A percentile compares a stretch with the other conserved stretches of the same genome.
These are phyloP conservation scores for Psophia crepitans DNA, from an alignment of 2,113 vertebrate species.

Conservation along the genomic window DNA sequence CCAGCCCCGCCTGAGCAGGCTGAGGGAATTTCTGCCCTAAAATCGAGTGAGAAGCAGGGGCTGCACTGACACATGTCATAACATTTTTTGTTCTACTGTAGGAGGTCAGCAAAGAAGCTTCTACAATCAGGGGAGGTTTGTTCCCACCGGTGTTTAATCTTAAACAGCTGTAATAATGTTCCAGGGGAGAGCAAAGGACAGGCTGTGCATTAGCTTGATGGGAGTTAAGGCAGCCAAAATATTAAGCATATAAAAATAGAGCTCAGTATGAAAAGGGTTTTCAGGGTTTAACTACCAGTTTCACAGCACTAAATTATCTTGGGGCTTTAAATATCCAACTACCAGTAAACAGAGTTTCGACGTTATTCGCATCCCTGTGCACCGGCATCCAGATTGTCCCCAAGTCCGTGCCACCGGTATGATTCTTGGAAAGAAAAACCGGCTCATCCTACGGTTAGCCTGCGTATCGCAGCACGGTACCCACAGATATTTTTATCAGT, in stretches of 20 bases:
- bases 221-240: conserved; percentile 1
- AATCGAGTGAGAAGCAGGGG: not conserved
- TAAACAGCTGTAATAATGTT: conserved; percentile 38
- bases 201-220: not conserved
- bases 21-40: not conserved
- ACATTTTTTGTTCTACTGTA: not conserved
- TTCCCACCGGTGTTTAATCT: conserved; percentile 38
- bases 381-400: not conserved
- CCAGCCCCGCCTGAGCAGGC: not conserved
- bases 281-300: not conserved
- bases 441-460: not conserved
- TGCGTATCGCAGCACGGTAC: not conserved
- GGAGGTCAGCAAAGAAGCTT: conserved; percentile 11
- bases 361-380: not conserved
- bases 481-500: accelerated
- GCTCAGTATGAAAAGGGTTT: not conserved
- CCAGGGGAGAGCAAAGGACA: not conserved
- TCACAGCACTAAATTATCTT: not conserved
- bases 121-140: conserved; percentile 8
- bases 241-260: conserved; percentile 23
- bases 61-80: not conserved
- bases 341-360: not conserved
- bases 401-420: accelerated
- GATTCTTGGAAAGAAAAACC: not conserved
- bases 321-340: not conserved